Evolutionary conservation across 2,113 vertebrate species (phyloP).

Genomic region (Spermophilus dauricus): DNA sequence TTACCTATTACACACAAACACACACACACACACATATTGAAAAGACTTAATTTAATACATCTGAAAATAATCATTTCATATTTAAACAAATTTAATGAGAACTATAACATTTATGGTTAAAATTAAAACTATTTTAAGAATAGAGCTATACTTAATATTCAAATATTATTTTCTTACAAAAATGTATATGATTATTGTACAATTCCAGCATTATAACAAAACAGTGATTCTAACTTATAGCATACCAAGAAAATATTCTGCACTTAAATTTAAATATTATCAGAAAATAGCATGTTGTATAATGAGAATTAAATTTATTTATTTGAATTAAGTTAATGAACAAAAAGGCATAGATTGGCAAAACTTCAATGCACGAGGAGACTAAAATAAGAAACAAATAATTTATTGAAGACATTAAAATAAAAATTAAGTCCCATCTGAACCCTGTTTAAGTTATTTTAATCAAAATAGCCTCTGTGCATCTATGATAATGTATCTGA

Average conservation of each 20-base stretch:
- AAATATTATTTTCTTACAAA: neutral
- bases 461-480: neutral
- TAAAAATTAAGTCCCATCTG: neutral
- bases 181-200: neutral
- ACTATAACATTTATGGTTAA: slow-evolving; percentile 22
- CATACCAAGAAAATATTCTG: neutral
- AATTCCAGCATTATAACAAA: neutral
- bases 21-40: neutral
- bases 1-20: neutral
- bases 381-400: neutral
- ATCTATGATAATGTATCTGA: neutral
- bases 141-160: neutral
- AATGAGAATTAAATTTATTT: neutral
- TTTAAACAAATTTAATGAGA: slow-evolving; percentile 32
- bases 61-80: neutral
- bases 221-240: neutral
- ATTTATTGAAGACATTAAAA: neutral
- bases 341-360: neutral
- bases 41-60: neutral
- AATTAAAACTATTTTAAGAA: neutral
- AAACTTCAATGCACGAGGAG: neutral
- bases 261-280: neutral
- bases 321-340: neutral
- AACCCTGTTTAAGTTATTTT: neutral
- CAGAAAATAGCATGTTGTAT: neutral